Percentiles rank a stretch among this genome's conserved stretches.
phyloP scores from a whole-genome alignment of 2,888 invertebrate genomes.

The Agonopterix heracliana region DNA sequence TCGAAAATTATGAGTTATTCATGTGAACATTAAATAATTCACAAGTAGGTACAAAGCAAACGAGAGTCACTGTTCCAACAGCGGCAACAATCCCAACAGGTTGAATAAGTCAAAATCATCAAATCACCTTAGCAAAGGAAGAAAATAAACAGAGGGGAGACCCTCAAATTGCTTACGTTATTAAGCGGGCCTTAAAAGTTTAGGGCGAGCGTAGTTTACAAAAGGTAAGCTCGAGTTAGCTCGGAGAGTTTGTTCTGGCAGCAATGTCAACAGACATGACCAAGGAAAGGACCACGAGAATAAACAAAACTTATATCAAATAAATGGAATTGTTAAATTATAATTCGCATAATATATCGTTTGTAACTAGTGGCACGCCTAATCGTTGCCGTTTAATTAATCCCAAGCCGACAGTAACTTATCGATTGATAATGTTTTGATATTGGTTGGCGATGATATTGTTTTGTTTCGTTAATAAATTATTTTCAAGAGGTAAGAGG shows the following conservation, averaged over 20 bases:
- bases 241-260: conserved; percentile 61
- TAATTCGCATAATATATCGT: conserved; percentile 2
- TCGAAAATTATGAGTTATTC: background rate
- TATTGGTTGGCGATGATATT: background rate
- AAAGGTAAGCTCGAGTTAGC: conserved; percentile 62
- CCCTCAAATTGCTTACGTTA: conserved; percentile 71
- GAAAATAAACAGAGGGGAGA: conserved; percentile 65
- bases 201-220: conserved; percentile 67
- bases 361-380: background rate
- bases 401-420: conserved; percentile 3
- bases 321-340: background rate
- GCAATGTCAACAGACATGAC: conserved; percentile 54
- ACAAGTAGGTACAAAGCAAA: conserved; percentile 18
- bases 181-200: conserved; percentile 72
- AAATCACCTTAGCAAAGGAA: conserved; percentile 70
- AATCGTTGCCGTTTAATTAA: conserved; percentile 6
- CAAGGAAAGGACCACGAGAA: conserved; percentile 13
- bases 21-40: conserved; percentile 29
- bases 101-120: conserved; percentile 74
- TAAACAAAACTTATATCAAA: background rate
- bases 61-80: conserved; percentile 24
- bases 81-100: conserved; percentile 45
- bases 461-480: conserved; percentile 2
- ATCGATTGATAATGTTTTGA: conserved; percentile 4
- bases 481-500: background rate